Evolutionary conservation across 2,888 invertebrate species (phyloP).

Genomic region (Drosophila vallismaia): DNA sequence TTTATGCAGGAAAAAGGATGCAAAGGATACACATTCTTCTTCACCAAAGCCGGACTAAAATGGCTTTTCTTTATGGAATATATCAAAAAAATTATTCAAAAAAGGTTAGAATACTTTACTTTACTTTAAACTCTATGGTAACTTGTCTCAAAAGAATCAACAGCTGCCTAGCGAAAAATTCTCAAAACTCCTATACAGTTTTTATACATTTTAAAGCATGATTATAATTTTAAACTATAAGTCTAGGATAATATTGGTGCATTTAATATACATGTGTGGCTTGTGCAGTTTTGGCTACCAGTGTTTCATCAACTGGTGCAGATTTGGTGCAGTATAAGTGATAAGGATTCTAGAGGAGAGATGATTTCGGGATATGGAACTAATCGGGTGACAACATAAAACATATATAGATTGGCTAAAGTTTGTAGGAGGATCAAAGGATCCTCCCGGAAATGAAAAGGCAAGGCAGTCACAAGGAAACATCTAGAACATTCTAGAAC

Average conservation of each 20-base stretch:
- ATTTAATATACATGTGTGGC: conserved; percentile 29
- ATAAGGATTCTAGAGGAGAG: conserved; percentile 18
- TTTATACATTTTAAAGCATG: background rate
- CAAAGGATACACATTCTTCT: background rate
- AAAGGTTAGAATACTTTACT: no score
- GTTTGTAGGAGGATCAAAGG: background rate
- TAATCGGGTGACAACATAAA: conserved; percentile 11
- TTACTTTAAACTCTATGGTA: no score
- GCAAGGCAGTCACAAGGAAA: conserved; percentile 18
- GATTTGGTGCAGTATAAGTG: conserved; percentile 32
- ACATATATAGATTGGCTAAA: background rate
- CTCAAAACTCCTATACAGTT: background rate
- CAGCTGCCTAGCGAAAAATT: background rate
- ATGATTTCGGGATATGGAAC: conserved; percentile 8
- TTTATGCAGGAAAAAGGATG: conserved; percentile 16
- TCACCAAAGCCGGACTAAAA: background rate
- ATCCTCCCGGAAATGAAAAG: background rate
- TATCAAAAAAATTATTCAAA: background rate
- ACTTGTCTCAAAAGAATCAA: no score
- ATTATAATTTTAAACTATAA: background rate
- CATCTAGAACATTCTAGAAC: conserved; percentile 33
- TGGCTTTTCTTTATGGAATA: background rate
- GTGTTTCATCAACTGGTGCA: conserved; percentile 33
- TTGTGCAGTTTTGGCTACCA: conserved; percentile 31
- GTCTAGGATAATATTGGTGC: conserved; percentile 14